Conservation (phyloP, 30 jellyfish, hydroid and myxozoan species). For the Cassiopea andromeda region DNA sequence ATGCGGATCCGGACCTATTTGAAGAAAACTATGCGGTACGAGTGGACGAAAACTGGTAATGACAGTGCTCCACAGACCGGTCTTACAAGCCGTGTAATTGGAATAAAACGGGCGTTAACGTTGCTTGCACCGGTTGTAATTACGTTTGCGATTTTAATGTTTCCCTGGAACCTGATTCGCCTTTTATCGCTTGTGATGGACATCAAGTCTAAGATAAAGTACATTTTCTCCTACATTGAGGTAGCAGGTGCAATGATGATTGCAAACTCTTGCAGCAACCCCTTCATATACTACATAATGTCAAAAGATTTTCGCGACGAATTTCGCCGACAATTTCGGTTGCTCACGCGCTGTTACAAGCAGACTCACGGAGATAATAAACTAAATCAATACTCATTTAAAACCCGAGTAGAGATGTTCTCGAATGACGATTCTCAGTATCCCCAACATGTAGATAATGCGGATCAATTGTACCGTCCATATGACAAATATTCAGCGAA, state of each 20-base stretch:
- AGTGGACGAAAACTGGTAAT: constrained; percentile 72
- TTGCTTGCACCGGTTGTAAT: constrained; percentile 95
- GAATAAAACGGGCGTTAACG: constrained; percentile 87
- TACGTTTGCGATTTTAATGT: constrained; percentile 77
- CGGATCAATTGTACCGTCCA: constrained; percentile 25
- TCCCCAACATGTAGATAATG: background rate
- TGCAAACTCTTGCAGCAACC: constrained; percentile 89
- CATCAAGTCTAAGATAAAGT: constrained; percentile 11
- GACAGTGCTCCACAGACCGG: constrained; percentile 60
- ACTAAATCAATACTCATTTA: constrained; percentile 23
- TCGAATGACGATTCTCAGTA: constrained; percentile 3
- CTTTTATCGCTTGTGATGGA: constrained; percentile 58
- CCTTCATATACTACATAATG: constrained; percentile 86
- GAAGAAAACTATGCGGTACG: constrained; percentile 58
- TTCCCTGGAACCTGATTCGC: constrained; percentile 89
- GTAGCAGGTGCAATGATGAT: constrained; percentile 75
- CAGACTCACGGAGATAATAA: constrained; percentile 10
- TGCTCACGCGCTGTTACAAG: constrained; percentile 41
- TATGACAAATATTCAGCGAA: constrained; percentile 66
- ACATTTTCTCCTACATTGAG: constrained; percentile 35
- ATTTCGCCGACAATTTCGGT: constrained; percentile 79
- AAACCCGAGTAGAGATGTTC: constrained; percentile 50
- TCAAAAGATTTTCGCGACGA: constrained; percentile 87
- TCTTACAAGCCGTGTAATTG: constrained; percentile 66
- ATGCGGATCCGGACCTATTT: constrained; percentile 74